Base-by-base conservation (phyloP, 2,888 invertebrate species). In the Aethes cnicana region DNA sequence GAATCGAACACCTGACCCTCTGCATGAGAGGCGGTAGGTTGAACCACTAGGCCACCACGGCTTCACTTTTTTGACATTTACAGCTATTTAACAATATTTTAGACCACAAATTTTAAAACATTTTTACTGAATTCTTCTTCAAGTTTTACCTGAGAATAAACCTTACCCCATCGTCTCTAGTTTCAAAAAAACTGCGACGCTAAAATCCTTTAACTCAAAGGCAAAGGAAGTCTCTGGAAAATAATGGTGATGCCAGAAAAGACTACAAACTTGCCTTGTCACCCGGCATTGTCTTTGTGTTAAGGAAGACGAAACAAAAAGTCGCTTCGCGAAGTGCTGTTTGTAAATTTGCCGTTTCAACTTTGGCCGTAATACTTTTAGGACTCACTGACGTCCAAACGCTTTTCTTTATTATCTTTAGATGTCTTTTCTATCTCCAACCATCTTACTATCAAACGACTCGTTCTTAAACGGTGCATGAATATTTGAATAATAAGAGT, bases 201-300 rank as follows among this genome's bases (percentile, higher is more conserved):
- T 41, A 6, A 23, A 32, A 47, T 41, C 26, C 41, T 41, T 41
- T 32, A 48, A 43, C 43, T 32, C 14, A 26, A 37, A 23, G 47
- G 18, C 21, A n/a, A n/a, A 23, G 21, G 28, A 47, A 21, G 49
- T 36, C 36, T 48, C n/a, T 43, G 6, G 21, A 23, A 52, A 46
- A 46, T 52, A 46, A 52, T 32, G 23, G 37, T 9, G 1, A 8
- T 5, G 4, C 21, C 37, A 43, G 37, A 52, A 52, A 48, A 39
- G 39, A 39, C 30, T 44, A 39, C 44, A 52, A 46, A 52, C 9
- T 52, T 52, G 30, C 39, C 25, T 33, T 46, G 39, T 52, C 44
- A 46, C 37, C 39, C 25, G 23, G 17, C 32, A 33, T 52, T 39
- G 39, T 39, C 39, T 26, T 52, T 46, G 37, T 39, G 30, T 20